phyloP scores from a whole-genome alignment of 2,888 invertebrate genomes.

The Antitype chi region DNA sequence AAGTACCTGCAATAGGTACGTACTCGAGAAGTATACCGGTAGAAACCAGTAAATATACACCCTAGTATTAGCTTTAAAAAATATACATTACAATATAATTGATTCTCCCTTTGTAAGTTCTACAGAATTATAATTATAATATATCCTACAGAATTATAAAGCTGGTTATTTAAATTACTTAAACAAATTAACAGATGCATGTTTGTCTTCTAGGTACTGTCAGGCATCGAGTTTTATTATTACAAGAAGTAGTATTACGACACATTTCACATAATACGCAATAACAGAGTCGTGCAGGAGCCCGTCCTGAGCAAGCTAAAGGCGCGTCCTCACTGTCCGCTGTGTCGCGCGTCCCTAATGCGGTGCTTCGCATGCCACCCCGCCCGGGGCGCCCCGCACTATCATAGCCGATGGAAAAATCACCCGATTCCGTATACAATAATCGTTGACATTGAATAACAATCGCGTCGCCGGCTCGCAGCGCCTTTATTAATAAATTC shows the following conservation, averaged over 20 bases:
- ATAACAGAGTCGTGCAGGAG: neutral
- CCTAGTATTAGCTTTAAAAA: neutral
- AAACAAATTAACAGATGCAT: neutral
- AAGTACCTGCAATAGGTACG: neutral
- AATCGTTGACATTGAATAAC: conserved; percentile 74
- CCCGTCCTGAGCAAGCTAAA: neutral
- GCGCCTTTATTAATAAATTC: conserved; percentile 71
- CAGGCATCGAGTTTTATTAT: neutral
- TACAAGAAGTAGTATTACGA: neutral
- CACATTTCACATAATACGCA: neutral
- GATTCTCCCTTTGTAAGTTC: neutral
- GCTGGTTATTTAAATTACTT: neutral
- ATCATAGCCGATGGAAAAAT: conserved; percentile 66
- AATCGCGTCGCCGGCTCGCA: conserved; percentile 59
- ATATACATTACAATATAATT: neutral
- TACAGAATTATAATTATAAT: neutral
- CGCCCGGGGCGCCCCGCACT: conserved; percentile 21
- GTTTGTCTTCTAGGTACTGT: neutral
- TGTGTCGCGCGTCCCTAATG: conserved; percentile 67
- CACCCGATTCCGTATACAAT: conserved; percentile 67
- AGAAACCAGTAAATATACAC: neutral
- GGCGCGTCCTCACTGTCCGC: conserved; percentile 42
- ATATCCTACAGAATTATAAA: neutral
- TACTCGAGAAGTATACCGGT: neutral
- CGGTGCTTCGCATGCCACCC: conserved; percentile 66